A percentile compares a stretch with the other conserved stretches of the same genome.
Conservation (phyloP, 2,113 vertebrate species). For the Chinchilla lanigera region DNA sequence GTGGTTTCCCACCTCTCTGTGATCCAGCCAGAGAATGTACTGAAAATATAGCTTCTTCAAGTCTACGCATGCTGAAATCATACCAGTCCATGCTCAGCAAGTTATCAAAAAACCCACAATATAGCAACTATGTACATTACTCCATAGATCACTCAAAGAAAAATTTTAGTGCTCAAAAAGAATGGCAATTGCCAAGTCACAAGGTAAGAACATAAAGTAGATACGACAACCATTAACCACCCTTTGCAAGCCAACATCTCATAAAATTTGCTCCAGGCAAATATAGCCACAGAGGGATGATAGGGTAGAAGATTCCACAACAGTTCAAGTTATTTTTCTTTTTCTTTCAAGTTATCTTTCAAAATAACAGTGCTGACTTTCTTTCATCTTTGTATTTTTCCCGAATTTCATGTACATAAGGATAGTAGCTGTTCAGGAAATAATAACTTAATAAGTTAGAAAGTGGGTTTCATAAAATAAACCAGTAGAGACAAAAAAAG, state of each 20-base stretch:
- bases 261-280: background rate
- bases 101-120: constrained; percentile 3
- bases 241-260: background rate
- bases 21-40: background rate
- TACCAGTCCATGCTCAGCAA: background rate
- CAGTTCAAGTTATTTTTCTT: background rate
- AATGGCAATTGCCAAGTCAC: background rate
- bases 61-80: background rate
- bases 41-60: background rate
- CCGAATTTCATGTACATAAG: background rate
- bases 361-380: background rate
- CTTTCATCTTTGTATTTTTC: background rate
- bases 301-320: background rate
- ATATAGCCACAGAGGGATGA: background rate
- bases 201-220: background rate
- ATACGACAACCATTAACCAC: background rate
- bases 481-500: background rate
- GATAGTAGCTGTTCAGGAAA: background rate
- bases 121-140: background rate
- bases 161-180: background rate
- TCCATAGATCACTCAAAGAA: background rate
- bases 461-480: background rate
- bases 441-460: background rate
- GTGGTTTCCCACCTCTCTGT: background rate
- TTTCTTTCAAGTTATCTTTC: background rate